Evolutionary conservation across 2,888 invertebrate genomes (phyloP), one percentile per base, ranked within the genome.

Genomic region (Stictocephala bisonia): DNA sequence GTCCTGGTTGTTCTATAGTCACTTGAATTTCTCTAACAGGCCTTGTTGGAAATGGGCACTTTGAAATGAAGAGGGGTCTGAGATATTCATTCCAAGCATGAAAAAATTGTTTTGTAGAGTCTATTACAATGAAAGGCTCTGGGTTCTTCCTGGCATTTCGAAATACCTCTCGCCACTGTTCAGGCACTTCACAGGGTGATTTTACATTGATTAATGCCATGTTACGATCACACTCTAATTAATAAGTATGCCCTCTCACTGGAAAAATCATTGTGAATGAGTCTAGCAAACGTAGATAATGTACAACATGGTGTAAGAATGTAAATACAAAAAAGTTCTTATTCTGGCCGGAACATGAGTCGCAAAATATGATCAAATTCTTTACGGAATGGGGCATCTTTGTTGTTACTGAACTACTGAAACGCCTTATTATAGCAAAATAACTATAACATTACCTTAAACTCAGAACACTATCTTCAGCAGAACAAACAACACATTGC

Each of bases 261-360:
- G 64, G 64, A 51, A 72, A 64, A 6, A 50, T 26, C 53, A 72
- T 26, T 40, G 4, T 50, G 15, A 72, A 24, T 24, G 20, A 35
- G 27, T 40, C 51, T 13, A 60, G 50, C 24, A 22, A 11, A 50
- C 44, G 24, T n/a, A 11, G 9, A 40, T 13, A 11, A 27, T 58
- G 41, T 22, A 60, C 51, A n/a, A 71, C 22, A 40, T 60, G 31
- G 50, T 71, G 44, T 3, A 26, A 13, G 31, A 40, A 72, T 20
- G 26, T 48, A 31, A 64, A n/a, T 13, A 72, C 13, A 20, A 18
- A 60, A 18, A 9, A 72, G 22, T 72, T 72, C 31, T 72, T 72
- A 48, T 72, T 72, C 26, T 64, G 72, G 1, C 71, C 72, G 2
- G 50, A 11, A 56, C 72, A 72, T 11, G 64, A 72, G 24, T 72